Evolutionary conservation across 2,113 vertebrate genomes (phyloP), one percentile per base, ranked within the genome.

Genomic region (Motacilla tschutschensis): DNA sequence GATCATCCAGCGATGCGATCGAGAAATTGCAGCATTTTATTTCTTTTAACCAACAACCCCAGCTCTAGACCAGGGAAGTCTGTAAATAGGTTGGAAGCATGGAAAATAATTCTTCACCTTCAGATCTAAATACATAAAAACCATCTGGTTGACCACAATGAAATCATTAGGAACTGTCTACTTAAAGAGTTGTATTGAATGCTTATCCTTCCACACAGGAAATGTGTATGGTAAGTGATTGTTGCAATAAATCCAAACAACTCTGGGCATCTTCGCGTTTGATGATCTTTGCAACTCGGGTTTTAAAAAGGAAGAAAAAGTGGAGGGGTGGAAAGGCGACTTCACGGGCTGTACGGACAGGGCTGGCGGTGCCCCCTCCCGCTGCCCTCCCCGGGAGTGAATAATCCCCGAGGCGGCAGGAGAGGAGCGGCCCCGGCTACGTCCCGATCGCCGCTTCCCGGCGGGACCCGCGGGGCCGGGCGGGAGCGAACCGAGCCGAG

Each of bases 81-180:
- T 91, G 90, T 88, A 90, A 89, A 95, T 93, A 92, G 93, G 90
- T 83, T 85, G 92, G 85, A 85, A 93, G 92, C 87, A 73, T 76
- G 94, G 92, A 92, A 95, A 95, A 91, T 88, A 92, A 95, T 93
- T 95, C 93, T 91, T 95, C 95, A 96, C 94, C 95, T 94, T 93
- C 92, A 87, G 90, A 93, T 91, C 90, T 92, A 88, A 92, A 96
- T 93, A 80, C 92, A 93, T 92, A 92, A 95, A 95, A 95, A 93
- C 38, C 93, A 95, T 96, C 96, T 96, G 96, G 74, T 90, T 90
- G 92, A 94, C 91, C 95, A 95, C 95, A 95, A 95, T 95, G 96
- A 94, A 95, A 95, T 94, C 93, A 95, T 96, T 96, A 95, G 95
- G 96, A 95, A 91, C 93, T 91, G 95, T 95, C 94, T 95, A 92